phyloP scores from a whole-genome alignment of 2,888 invertebrate species.

The Osmoderma eremita region DNA sequence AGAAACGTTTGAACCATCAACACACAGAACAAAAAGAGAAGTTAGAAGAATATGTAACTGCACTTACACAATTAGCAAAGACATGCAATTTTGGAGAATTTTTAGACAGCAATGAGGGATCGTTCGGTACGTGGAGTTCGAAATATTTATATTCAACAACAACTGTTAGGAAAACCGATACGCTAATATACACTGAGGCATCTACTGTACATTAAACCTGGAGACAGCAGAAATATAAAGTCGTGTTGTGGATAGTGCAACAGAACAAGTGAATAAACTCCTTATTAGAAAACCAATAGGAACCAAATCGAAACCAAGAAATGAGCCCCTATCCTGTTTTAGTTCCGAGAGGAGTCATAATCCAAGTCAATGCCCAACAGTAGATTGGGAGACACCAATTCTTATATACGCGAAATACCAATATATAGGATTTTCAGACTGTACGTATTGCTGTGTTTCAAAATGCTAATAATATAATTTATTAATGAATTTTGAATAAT shows the following conservation, averaged over 20 bases:
- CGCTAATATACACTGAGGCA: slow-evolving; percentile 21
- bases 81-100: slow-evolving; percentile 38
- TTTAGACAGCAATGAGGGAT: slow-evolving; percentile 38
- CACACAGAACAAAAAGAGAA: background rate
- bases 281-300: background rate
- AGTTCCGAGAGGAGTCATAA: too few species aligned
- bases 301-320: slow-evolving; percentile 1
- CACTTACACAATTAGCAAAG: slow-evolving; percentile 25
- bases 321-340: background rate
- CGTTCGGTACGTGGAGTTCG: slow-evolving; percentile 34
- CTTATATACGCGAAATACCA: too few species aligned
- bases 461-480: too few species aligned
- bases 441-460: too few species aligned
- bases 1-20: background rate
- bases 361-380: background rate
- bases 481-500: too few species aligned
- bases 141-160: slow-evolving; percentile 7
- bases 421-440: too few species aligned
- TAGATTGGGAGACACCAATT: background rate
- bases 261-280: slow-evolving; percentile 3
- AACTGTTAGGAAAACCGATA: slow-evolving; percentile 26
- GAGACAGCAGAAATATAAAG: slow-evolving; percentile 33
- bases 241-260: background rate
- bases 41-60: slow-evolving; percentile 24
- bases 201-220: slow-evolving; percentile 1